Evolutionary conservation across 2,113 vertebrate genomes (phyloP).

Genomic region (Struthidea cinerea): DNA sequence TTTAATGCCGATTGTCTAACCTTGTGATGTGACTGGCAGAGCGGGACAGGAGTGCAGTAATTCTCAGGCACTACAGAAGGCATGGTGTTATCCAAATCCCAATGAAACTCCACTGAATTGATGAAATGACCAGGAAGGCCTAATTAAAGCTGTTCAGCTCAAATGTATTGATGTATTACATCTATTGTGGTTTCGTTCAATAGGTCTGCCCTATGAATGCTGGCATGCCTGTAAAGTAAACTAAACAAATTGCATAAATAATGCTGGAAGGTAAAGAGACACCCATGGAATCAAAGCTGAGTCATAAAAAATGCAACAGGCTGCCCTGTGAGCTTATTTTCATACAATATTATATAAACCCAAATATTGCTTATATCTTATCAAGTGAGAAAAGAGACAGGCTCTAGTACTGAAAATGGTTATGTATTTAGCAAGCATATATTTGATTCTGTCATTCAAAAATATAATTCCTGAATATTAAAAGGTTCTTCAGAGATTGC

Average conservation of each 20-base stretch:
- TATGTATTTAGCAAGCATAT: not conserved
- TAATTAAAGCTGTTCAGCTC: conserved; percentile 99
- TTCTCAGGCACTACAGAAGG: conserved; percentile 85
- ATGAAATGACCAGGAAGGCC: conserved; percentile 96
- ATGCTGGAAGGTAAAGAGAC: conserved; percentile 70
- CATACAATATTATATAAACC: conserved; percentile 37
- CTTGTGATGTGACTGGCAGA: conserved; percentile 74
- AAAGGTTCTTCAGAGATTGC: not conserved
- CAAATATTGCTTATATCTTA: conserved; percentile 10
- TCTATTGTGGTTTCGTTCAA: conserved; percentile 94
- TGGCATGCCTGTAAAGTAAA: conserved; percentile 86
- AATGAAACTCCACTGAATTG: conserved; percentile 81
- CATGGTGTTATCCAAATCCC: conserved; percentile 83
- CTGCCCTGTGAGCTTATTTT: conserved; percentile 60
- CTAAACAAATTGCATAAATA: conserved; percentile 95
- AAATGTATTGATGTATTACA: conserved; percentile 99
- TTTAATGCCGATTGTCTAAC: conserved; percentile 77
- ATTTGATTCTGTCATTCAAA: not conserved
- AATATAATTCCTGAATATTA: not conserved
- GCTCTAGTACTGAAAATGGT: not conserved
- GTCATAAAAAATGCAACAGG: conserved; percentile 62
- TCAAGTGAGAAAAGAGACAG: not conserved
- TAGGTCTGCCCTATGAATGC: conserved; percentile 86
- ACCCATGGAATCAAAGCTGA: conserved; percentile 48
- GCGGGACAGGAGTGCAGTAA: conserved; percentile 64